Evolutionary conservation across 35 echinoderm and acorn worm genomes (phyloP).

Genomic region (Heliocidaris erythrogramma): DNA sequence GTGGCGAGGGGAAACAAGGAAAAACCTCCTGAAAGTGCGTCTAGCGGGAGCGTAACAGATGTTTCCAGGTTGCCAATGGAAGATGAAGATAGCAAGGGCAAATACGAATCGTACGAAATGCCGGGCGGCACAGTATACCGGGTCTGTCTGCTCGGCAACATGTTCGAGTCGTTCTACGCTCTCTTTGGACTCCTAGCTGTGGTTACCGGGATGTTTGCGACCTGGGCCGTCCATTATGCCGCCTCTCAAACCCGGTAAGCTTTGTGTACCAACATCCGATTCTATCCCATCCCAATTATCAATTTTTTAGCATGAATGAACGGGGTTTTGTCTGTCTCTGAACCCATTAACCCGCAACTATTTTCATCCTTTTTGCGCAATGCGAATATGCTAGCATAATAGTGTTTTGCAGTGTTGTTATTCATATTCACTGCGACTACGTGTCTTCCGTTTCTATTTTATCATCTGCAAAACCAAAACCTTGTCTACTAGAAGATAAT

Average conservation of each 20-base stretch:
- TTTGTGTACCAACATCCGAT: not conserved
- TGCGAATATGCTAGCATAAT: too few relatives aligned
- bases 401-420: too few relatives aligned
- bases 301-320: not conserved
- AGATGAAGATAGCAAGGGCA: not conserved
- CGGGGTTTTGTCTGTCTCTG: not conserved
- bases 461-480: not conserved
- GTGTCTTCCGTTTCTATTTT: not conserved
- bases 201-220: not conserved
- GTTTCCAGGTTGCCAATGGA: not conserved
- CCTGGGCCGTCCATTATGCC: not conserved
- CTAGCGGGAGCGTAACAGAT: not conserved
- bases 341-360: too few relatives aligned
- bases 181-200: not conserved
- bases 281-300: not conserved
- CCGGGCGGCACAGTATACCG: not conserved
- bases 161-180: constrained; percentile 19
- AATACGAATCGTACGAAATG: not conserved
- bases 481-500: not conserved
- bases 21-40: not conserved
- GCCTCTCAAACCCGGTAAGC: constrained; percentile 7
- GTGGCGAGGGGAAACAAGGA: not conserved
- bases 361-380: too few relatives aligned
- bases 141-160: constrained; percentile 13
- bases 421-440: not conserved